Evolutionary conservation across 1,140 invertebrate genomes (phyloP).

Genomic region (Drosophila guanche): DNA sequence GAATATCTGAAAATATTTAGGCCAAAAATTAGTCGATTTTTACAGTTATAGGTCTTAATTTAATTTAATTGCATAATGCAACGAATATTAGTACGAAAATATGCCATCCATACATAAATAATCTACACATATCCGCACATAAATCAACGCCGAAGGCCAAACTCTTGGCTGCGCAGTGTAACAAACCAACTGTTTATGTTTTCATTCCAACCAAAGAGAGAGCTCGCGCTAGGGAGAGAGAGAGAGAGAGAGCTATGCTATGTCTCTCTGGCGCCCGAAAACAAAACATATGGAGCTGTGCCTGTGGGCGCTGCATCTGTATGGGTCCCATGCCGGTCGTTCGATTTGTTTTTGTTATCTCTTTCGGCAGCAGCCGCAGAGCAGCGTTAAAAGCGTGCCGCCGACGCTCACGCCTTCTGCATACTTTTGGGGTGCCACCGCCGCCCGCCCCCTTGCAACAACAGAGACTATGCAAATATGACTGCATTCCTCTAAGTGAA

Average conservation of each 20-base stretch:
- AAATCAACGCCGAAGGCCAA: background rate
- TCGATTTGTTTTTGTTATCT: slow-evolving; percentile 74
- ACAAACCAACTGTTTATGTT: slow-evolving; percentile 65
- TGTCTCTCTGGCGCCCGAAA: slow-evolving; percentile 31
- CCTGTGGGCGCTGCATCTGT: slow-evolving; percentile 36
- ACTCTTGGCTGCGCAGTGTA: slow-evolving; percentile 33
- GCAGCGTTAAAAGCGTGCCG: too few species aligned
- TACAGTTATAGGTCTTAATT: background rate
- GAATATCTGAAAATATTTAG: too few species aligned
- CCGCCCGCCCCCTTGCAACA: slow-evolving; percentile 1
- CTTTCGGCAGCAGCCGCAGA: slow-evolving; percentile 15
- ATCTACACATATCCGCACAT: background rate
- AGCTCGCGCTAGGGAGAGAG: too few species aligned
- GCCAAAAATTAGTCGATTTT: too few species aligned
- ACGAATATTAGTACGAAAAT: too few species aligned
- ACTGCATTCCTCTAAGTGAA: slow-evolving; percentile 22
- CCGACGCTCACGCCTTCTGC: slow-evolving; percentile 45
- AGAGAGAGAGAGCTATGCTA: slow-evolving; percentile 21
- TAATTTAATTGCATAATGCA: background rate
- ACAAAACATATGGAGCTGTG: slow-evolving; percentile 40
- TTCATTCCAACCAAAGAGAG: slow-evolving; percentile 54
- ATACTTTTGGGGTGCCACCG: slow-evolving; percentile 68
- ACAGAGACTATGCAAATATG: slow-evolving; percentile 57
- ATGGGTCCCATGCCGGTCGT: slow-evolving; percentile 60
- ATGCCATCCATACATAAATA: too few species aligned